Conservation (phyloP, 2,888 invertebrate genomes). For the Notocelia uddmanniana region DNA sequence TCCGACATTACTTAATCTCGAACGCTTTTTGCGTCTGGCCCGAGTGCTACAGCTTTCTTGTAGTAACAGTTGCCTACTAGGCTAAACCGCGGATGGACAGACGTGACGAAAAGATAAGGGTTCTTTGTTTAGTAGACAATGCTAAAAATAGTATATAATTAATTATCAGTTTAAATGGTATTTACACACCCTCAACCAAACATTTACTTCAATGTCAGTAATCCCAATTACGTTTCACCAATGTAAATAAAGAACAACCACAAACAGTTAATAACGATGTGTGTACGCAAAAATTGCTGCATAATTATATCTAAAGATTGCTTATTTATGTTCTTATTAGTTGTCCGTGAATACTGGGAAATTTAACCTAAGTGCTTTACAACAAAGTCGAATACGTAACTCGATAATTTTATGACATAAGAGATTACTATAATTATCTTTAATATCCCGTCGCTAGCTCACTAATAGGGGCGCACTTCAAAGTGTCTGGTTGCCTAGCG, state of each 20-base stretch:
- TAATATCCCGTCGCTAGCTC: constrained; percentile 50
- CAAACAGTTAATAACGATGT: constrained; percentile 23
- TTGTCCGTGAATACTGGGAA: not conserved
- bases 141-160: too few relatives aligned
- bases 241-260: constrained; percentile 10
- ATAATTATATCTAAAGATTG: constrained; percentile 19
- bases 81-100: too few relatives aligned
- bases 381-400: not conserved
- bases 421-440: not conserved
- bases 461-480: constrained; percentile 56
- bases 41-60: too few relatives aligned
- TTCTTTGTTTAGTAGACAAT: too few relatives aligned
- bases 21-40: too few relatives aligned
- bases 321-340: not conserved
- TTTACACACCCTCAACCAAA: too few relatives aligned
- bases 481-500: constrained; percentile 64
- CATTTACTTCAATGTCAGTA: too few relatives aligned
- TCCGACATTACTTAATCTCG: too few relatives aligned
- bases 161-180: too few relatives aligned
- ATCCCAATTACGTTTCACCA: not conserved
- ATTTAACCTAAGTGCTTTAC: not conserved
- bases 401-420: not conserved
- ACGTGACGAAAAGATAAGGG: too few relatives aligned
- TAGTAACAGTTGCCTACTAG: too few relatives aligned
- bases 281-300: constrained; percentile 30